Percentiles rank a stretch among this genome's conserved stretches.
phyloP scores from a whole-genome alignment of 1,140 invertebrate genomes.

The Coelopa frigida region DNA sequence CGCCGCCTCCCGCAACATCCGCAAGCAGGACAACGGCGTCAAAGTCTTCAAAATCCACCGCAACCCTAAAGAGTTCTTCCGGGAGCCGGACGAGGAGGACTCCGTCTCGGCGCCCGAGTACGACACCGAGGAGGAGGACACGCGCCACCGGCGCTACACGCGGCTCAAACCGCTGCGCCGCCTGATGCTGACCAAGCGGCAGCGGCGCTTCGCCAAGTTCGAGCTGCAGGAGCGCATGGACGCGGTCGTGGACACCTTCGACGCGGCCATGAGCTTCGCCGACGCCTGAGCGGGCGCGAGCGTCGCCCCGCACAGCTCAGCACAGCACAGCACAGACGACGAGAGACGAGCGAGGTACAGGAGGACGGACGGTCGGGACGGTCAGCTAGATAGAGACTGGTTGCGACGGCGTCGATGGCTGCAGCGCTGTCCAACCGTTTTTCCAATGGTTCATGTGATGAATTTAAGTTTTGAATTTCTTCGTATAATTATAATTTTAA shows the following conservation, averaged over 20 bases:
- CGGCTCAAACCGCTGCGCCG: constrained; percentile 25
- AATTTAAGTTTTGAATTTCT: too few species aligned
- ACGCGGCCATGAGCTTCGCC: constrained; percentile 40
- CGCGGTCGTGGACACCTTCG: constrained; percentile 37
- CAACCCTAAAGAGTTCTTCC: constrained; percentile 36
- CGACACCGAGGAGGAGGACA: constrained; percentile 32
- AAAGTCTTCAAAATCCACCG: constrained; percentile 41
- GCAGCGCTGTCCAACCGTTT: too few species aligned
- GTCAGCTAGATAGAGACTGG: too few species aligned
- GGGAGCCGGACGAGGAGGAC: constrained; percentile 34
- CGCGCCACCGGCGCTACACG: constrained; percentile 21
- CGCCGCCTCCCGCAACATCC: constrained; percentile 35
- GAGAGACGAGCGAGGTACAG: too few species aligned
- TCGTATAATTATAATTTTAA: too few species aligned
- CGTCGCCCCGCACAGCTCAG: too few species aligned
- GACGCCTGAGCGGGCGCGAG: too few species aligned
- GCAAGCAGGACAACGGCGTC: constrained; percentile 27
- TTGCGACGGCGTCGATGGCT: too few species aligned
- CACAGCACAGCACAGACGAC: too few species aligned
- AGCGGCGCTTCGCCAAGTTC: constrained; percentile 32
- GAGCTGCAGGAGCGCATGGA: constrained; percentile 41
- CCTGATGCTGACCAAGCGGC: constrained; percentile 18
- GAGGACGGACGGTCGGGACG: too few species aligned
- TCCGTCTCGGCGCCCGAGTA: constrained; percentile 42
- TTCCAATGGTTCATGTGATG: too few species aligned